phyloP scores from a whole-genome alignment of 2,888 invertebrate species.

The Apodemia mormo region DNA sequence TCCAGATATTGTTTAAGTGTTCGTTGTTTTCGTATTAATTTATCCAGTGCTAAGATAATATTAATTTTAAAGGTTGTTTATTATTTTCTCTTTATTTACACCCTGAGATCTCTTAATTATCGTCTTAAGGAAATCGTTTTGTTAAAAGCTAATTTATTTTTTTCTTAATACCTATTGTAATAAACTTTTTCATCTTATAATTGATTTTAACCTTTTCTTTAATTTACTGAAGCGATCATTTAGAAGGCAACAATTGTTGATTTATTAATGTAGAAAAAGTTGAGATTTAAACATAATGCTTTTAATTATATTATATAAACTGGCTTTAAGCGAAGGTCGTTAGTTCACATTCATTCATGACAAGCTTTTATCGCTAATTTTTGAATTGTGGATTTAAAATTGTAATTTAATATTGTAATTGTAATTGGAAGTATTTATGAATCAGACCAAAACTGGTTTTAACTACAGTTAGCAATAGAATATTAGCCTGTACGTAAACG shows the following conservation, averaged over 20 bases:
- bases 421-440: too few species aligned
- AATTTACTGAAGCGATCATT: background rate
- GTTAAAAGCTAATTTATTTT: constrained; percentile 61
- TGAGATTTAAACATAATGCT: background rate
- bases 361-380: too few species aligned
- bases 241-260: background rate
- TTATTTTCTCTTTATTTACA: constrained; percentile 52
- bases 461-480: too few species aligned
- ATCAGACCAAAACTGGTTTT: too few species aligned
- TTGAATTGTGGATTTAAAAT: too few species aligned
- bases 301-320: too few species aligned
- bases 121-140: constrained; percentile 59
- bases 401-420: too few species aligned
- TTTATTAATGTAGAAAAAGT: background rate
- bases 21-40: constrained; percentile 58
- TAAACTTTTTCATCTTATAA: constrained; percentile 26
- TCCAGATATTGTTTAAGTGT: constrained; percentile 54
- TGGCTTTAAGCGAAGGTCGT: too few species aligned
- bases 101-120: constrained; percentile 46
- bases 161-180: constrained; percentile 30
- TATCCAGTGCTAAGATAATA: constrained; percentile 50
- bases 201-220: constrained; percentile 22
- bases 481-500: too few species aligned
- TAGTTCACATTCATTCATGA: too few species aligned
- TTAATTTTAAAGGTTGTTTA: constrained; percentile 48